Evolutionary conservation across 2,797 vertebrate species (phyloP).

Genomic region (Sparus aurata): DNA sequence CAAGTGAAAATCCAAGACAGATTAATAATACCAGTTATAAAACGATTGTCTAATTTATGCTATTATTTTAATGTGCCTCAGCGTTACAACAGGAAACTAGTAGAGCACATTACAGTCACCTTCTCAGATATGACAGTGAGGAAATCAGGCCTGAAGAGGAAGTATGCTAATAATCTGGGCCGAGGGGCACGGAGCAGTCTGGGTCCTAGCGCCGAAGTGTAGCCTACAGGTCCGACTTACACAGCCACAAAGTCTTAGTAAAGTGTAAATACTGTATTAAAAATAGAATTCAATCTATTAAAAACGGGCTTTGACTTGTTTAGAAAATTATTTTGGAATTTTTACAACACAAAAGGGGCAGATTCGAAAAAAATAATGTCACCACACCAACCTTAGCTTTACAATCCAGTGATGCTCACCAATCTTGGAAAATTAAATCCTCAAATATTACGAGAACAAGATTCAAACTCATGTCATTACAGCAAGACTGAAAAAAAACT

Average conservation of each 20-base stretch:
- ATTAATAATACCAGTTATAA: not conserved
- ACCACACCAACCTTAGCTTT: not conserved
- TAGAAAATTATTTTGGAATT: not conserved
- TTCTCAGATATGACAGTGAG: slow-evolving; percentile 63
- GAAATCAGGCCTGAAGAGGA: slow-evolving; percentile 83
- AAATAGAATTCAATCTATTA: not conserved
- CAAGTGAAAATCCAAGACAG: not conserved
- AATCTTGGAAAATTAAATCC: not conserved
- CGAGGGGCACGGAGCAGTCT: slow-evolving; percentile 30
- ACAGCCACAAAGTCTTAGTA: not conserved
- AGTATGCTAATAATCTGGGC: slow-evolving; percentile 77
- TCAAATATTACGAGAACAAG: not conserved
- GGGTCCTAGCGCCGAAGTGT: slow-evolving; percentile 77
- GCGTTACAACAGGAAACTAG: slow-evolving; percentile 58
- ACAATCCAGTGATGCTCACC: not conserved
- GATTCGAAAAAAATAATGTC: not conserved
- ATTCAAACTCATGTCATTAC: not conserved
- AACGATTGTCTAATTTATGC: not conserved
- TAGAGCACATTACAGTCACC: slow-evolving; percentile 27
- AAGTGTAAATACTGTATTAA: slow-evolving; percentile 1
- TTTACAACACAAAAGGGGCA: not conserved
- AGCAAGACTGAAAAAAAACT: not conserved
- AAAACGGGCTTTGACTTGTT: not conserved
- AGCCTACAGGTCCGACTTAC: not conserved
- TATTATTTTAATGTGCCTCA: slow-evolving; percentile 62